Evolutionary conservation across 2,888 invertebrate species (phyloP), one percentile per base, ranked within the genome.

Genomic region (Dryadula phaetusa): DNA sequence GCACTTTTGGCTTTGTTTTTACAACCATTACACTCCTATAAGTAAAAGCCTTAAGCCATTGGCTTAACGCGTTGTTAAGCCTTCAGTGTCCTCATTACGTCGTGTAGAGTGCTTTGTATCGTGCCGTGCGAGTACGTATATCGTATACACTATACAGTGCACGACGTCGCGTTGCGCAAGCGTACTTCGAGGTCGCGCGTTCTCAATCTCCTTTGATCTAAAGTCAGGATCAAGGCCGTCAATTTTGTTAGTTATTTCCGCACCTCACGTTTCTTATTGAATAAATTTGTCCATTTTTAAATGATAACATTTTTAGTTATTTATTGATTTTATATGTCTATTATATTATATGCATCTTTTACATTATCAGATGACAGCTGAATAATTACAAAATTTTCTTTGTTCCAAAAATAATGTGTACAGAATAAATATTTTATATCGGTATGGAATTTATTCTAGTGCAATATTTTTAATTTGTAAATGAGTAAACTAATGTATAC

Each of bases 151-250:
- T 5, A 22, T 53, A 56, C 32, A 18, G 62, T 22, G 58, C 42
- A 49, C 66, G 70, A 62, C 72, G 70, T 63, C 37, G 52, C 72
- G 78, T 85, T 86, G 86, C 84, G 82, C 82, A 83, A 83, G 77
- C 77, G 76, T 72, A 64, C 78, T 79, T 78, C 86, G 87, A 87
- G 87, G 87, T 81, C 87, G 76, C 77, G 71, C 72, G 75, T 83
- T 84, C 83, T 87, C 80, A 80, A 72, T 65, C 74, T 65, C 70
- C 60, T 60, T 74, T 73, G 76, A 76, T 74, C 82, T 81, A 88
- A 86, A 88, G 88, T 88, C 90, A 90, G 83, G 88, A 86, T 90
- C 90, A 89, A 87, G 90, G 74, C 70, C 69, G 46, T 46, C 53
- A 16, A 32, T 67, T 53, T 67, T 60, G 52, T 49, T 62, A 18